Conservation (phyloP, 2,888 invertebrate species). For the Lasioglossum zephyrum region DNA sequence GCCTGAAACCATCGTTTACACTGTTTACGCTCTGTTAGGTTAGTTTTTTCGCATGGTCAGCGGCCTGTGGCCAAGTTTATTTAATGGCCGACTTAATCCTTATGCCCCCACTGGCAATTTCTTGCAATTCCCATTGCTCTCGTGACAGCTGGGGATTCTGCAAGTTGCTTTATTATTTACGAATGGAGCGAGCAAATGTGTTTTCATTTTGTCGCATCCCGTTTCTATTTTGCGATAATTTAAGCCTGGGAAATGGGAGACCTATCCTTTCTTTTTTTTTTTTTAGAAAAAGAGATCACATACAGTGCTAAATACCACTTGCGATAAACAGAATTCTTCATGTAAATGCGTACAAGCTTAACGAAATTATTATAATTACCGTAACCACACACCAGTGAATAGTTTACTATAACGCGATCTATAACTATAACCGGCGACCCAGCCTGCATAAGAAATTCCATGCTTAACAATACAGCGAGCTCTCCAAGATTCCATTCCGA, state of each 20-base stretch:
- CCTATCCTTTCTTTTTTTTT: too few species aligned
- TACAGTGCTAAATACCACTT: too few species aligned
- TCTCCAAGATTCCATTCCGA: slow-evolving; percentile 54
- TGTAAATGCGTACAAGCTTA: not conserved
- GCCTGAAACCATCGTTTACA: not conserved
- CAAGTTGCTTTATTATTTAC: not conserved
- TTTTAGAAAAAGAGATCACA: too few species aligned
- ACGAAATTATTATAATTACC: not conserved
- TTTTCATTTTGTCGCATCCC: not conserved
- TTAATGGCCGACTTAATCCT: not conserved
- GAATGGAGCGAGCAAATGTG: not conserved
- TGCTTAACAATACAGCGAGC: slow-evolving; percentile 19
- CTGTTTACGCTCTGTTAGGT: not conserved
- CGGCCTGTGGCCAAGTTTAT: not conserved
- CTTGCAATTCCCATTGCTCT: not conserved
- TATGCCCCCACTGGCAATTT: not conserved
- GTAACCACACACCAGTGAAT: not conserved
- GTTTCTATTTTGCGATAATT: too few species aligned
- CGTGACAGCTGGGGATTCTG: not conserved
- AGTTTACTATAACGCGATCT: not conserved
- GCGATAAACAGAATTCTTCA: too few species aligned
- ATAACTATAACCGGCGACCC: not conserved
- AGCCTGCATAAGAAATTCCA: slow-evolving; percentile 22
- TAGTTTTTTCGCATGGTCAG: not conserved
- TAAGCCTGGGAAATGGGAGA: too few species aligned